Conservation (phyloP, 2,113 vertebrate species). For the Pogonocichla stellata region DNA sequence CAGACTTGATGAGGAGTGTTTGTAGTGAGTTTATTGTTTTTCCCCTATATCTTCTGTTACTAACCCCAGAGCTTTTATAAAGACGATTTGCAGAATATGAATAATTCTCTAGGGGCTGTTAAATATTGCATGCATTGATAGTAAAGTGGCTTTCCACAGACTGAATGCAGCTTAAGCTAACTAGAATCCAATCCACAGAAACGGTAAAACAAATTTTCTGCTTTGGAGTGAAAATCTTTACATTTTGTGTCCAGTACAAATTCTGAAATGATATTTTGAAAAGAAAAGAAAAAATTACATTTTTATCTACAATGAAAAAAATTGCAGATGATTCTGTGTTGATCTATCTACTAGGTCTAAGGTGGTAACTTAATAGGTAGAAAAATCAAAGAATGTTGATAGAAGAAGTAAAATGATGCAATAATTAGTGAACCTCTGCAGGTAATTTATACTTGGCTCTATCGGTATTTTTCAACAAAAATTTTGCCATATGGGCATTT, state of each 20-base stretch:
- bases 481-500: rapidly evolving
- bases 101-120: neutral
- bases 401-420: neutral
- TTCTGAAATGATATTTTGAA: neutral
- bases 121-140: neutral
- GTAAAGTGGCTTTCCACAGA: neutral
- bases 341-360: neutral
- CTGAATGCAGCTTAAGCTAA: neutral
- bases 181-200: neutral
- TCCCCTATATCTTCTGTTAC: neutral
- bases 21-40: neutral
- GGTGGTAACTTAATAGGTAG: neutral
- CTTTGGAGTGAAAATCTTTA: neutral
- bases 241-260: neutral
- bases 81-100: neutral
- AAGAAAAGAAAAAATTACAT: neutral
- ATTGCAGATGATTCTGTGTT: neutral
- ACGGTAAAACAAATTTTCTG: neutral
- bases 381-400: neutral
- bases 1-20: neutral
- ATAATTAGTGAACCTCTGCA: neutral
- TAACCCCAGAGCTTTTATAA: neutral
- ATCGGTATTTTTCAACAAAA: neutral
- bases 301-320: neutral
- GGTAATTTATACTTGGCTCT: neutral